A percentile compares a stretch with the other conserved stretches of the same genome.
phyloP scores from a whole-genome alignment of 92 coral and sea anemone species.

The Isaurus tuberculatus region DNA sequence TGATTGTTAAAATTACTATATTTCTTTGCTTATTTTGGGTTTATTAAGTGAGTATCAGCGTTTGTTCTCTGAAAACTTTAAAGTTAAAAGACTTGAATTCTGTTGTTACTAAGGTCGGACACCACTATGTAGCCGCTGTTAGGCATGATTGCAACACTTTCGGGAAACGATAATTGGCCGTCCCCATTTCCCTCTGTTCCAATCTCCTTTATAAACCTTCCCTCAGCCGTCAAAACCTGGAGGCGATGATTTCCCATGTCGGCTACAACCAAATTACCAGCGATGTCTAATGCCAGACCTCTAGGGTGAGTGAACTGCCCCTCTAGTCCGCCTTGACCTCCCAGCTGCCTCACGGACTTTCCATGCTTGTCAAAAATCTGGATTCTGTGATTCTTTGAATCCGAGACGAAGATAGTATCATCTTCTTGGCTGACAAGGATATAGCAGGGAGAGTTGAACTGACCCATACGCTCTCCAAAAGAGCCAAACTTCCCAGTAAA shows the following conservation, averaged over 20 bases:
- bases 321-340: slow-evolving; percentile 84
- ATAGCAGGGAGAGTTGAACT: slow-evolving; percentile 92
- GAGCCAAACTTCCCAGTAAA: slow-evolving; percentile 89
- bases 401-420: slow-evolving; percentile 88
- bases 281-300: slow-evolving; percentile 95
- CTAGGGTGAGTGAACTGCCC: slow-evolving; percentile 97
- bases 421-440: slow-evolving; percentile 82
- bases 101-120: slow-evolving; percentile 95
- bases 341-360: slow-evolving; percentile 77
- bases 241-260: slow-evolving; percentile 99
- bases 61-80: not conserved
- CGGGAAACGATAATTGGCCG: slow-evolving; percentile 99
- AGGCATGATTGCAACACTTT: slow-evolving; percentile 99
- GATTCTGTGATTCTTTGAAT: slow-evolving; percentile 95
- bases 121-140: slow-evolving; percentile 99
- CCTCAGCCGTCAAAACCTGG: slow-evolving; percentile 89
- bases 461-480: slow-evolving; percentile 86
- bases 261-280: slow-evolving; percentile 90
- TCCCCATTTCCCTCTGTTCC: slow-evolving; percentile 99
- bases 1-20: too few relatives aligned
- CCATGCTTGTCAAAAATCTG: slow-evolving; percentile 96
- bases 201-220: slow-evolving; percentile 89
- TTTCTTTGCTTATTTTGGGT: too few relatives aligned
- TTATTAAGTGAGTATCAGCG: not conserved
- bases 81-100: slow-evolving; percentile 86